Evolutionary conservation across 2,888 invertebrate genomes (phyloP), one percentile per base, ranked within the genome.

Genomic region (Drosophila borborema): DNA sequence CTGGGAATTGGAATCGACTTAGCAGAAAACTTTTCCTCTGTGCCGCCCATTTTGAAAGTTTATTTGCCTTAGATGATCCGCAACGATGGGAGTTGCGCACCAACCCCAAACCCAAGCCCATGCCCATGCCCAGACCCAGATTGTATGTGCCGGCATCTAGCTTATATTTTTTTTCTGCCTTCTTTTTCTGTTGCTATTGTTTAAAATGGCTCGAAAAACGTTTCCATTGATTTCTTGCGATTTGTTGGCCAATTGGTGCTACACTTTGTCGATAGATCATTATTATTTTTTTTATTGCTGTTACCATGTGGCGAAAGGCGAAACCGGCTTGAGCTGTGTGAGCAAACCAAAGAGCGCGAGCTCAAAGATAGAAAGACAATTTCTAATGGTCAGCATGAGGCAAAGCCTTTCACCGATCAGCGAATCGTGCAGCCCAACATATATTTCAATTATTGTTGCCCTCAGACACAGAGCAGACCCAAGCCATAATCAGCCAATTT

Each of bases 241-340:
- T 69, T 77, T 72, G 58, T 58, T 72, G 72, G 72, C 81, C 82
- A 82, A 82, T 86, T 80, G 81, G 78, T 78, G 81, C 67, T 65
- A 81, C 71, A 80, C 64, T 82, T 76, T 73, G 68, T 63, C 82
- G 76, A 81, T 82, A 76, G 53, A 75, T 79, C 75, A 75, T 72
- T 77, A 75, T 72, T 77, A 69, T 63, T 63, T 58, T 2, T 40
- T 28, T 66, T 61, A 20, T 46, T 63, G 49, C 46, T 64, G 51
- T 14, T 43, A 23, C 16, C 23, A 46, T 46, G 38, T 28, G 72
- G 77, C 77, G 77, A 77, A 77, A 77, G 77, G 77, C 79, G 55
- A 77, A 77, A 74, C 74, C 65, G 31, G 63, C 60, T 77, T 53
- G 41, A 28, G 7, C 16, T 70, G 56, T 43, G 58, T n/a, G 49